These are phyloP conservation scores for Anoplopoma fimbria DNA, from an alignment of 2,113 vertebrate genomes.

Conservation along the genomic window DNA sequence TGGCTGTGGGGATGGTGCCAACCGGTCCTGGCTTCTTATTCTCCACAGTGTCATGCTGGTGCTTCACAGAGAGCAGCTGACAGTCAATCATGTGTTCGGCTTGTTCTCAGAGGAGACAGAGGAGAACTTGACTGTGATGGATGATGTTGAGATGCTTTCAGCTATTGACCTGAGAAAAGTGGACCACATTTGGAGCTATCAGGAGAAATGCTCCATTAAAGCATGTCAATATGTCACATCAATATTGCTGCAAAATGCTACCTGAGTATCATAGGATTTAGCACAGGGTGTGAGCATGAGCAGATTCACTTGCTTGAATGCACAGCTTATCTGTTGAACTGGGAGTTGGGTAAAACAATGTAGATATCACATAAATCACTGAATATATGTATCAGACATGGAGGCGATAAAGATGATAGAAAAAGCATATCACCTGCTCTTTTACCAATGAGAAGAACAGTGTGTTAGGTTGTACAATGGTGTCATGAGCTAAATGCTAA, in stretches of 20 bases:
- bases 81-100: slow-evolving; percentile 73
- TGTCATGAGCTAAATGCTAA: neutral
- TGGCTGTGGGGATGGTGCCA: slow-evolving; percentile 35
- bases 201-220: slow-evolving; percentile 62
- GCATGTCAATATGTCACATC: slow-evolving; percentile 52
- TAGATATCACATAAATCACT: neutral
- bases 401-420: neutral
- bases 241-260: slow-evolving; percentile 52
- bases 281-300: slow-evolving; percentile 12
- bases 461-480: neutral
- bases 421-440: neutral
- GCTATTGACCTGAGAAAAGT: slow-evolving; percentile 65
- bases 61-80: slow-evolving; percentile 62
- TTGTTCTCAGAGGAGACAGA: slow-evolving; percentile 40
- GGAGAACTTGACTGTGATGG: slow-evolving; percentile 67
- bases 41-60: slow-evolving; percentile 48
- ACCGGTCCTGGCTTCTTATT: slow-evolving; percentile 37
- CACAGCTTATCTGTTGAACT: slow-evolving; percentile 24
- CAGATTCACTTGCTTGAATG: slow-evolving; percentile 31
- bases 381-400: neutral
- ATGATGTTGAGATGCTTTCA: slow-evolving; percentile 69
- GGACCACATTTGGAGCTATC: slow-evolving; percentile 52
- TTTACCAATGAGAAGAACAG: neutral
- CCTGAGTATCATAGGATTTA: slow-evolving; percentile 35
- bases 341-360: slow-evolving; percentile 2